Evolutionary conservation across 2,888 invertebrate genomes (phyloP).

Genomic region (Plebejus melissa): DNA sequence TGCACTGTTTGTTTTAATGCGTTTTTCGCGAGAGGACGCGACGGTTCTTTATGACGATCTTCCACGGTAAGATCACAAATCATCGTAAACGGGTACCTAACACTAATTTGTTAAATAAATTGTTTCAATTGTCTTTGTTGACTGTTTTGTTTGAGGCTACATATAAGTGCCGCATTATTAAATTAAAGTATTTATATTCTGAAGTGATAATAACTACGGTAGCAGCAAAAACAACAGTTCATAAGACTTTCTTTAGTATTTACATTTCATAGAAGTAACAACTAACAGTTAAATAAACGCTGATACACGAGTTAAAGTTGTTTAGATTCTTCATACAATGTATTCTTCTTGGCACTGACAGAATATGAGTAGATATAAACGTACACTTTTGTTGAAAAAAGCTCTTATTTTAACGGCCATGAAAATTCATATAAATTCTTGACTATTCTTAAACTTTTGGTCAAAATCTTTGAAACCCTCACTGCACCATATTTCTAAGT

Average conservation of each 20-base stretch:
- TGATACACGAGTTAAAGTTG: not conserved
- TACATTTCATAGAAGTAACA: not conserved
- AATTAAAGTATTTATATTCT: too few species aligned
- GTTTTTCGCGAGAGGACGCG: slow-evolving; percentile 69
- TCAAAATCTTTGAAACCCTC: not conserved
- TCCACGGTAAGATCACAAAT: slow-evolving; percentile 42
- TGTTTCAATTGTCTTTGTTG: not conserved
- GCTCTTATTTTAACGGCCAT: not conserved
- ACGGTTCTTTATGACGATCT: slow-evolving; percentile 56
- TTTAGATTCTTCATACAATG: not conserved
- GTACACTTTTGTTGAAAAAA: too few species aligned
- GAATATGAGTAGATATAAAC: not conserved
- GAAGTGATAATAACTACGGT: too few species aligned
- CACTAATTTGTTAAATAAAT: slow-evolving; percentile 10
- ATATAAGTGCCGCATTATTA: not conserved
- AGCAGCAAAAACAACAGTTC: too few species aligned
- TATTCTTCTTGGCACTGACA: not conserved
- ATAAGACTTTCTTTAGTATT: not conserved
- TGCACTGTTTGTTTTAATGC: slow-evolving; percentile 77
- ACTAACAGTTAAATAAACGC: not conserved
- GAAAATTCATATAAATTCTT: not conserved
- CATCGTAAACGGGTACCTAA: slow-evolving; percentile 15
- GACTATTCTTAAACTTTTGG: not conserved
- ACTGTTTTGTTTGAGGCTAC: not conserved
- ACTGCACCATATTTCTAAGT: not conserved